Evolutionary conservation across 2,113 vertebrate genomes (phyloP), one percentile per base, ranked within the genome.

Genomic region (Apaloderma vittatum): DNA sequence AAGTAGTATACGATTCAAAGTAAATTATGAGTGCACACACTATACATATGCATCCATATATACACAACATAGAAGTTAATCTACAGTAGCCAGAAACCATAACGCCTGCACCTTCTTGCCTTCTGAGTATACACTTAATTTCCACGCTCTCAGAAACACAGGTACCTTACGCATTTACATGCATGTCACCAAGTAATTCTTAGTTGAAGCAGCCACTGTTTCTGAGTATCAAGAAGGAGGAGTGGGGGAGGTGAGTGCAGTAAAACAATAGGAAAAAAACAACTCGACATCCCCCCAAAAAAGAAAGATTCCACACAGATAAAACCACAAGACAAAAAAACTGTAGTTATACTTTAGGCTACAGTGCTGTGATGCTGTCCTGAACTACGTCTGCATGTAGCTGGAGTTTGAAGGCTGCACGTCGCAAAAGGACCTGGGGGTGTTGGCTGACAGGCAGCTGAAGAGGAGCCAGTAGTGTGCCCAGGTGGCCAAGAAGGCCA

Each of bases 21-120:
- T 67, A 70, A 82, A 54, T 46, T 58, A 40, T 8, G 4, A 15
- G 37, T 80, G 59, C 19, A 55, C 1, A 3, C 16, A 23, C 21
- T 49, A 3, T 21, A 68, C 2, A 0, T 21, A 68, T 2, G 0
- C 20, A 74, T 13, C 15, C 36, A 8, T 27, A 46, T 6, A 40
- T 6, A 81, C 6, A 46, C 7, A 76, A 43, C 0, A 2, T 2
- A 65, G 2, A 79, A 45, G 20, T n/a, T 49, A 23, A 32, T 12
- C 58, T 61, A 24, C 6, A 34, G 43, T 8, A 84, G 21, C 43
- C 22, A 67, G 24, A 84, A 91, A 54, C 12, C 2, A 1, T 3
- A 12, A 57, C 15, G 65, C 20, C 6, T 71, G 3, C 32, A 30
- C 59, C 29, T 63, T 57, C 62, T 65, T 52, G 22, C 23, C 36